Base-by-base conservation (phyloP, 2,888 invertebrate genomes). In the Anticlea derivata region DNA sequence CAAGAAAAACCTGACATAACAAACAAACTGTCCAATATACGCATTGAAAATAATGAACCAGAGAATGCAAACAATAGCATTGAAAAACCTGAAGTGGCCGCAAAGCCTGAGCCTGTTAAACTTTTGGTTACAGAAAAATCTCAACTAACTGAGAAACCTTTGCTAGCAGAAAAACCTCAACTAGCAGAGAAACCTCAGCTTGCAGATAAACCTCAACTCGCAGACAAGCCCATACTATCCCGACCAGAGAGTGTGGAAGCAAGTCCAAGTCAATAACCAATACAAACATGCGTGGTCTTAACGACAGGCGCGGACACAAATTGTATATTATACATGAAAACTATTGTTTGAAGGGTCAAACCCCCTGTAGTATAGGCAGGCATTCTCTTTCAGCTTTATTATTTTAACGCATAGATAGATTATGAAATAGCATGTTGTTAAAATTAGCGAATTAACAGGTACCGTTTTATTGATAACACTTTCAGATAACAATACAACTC, bases 261-360 rank as follows among this genome's bases (percentile, higher is more conserved):
- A 1, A 73, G 70, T 67, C 75, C 79, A 7, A 83, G 78, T 82
- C 88, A 90, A 90, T 90, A 90, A 79, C 89, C 79, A 50, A 78
- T 64, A 83, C 82, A 78, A 57, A 75, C 54, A 11, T 83, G 85
- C 73, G 77, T 70, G 48, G 78, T 83, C 63, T 63, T 66, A 55
- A 43, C 62, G 61, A 65, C 74, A 37, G 66, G 73, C 68, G 69
- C 78, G 52, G 66, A 80, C 55, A 79, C 73, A 75, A 83, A 86
- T 81, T 85, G 70, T 83, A 71, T 82, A 81, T 85, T 88, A 58
- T 85, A 83, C 64, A 70, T 83, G 78, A 87, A 85, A 81, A 83
- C 80, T 56, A 78, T 85, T 73, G 77, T 83, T 74, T 85, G 60
- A 71, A 58, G 44, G 44, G 63, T 60, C 17, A 33, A 27, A 52